Base-by-base conservation (phyloP, 2,888 invertebrate species). In the Agonopterix arenella region DNA sequence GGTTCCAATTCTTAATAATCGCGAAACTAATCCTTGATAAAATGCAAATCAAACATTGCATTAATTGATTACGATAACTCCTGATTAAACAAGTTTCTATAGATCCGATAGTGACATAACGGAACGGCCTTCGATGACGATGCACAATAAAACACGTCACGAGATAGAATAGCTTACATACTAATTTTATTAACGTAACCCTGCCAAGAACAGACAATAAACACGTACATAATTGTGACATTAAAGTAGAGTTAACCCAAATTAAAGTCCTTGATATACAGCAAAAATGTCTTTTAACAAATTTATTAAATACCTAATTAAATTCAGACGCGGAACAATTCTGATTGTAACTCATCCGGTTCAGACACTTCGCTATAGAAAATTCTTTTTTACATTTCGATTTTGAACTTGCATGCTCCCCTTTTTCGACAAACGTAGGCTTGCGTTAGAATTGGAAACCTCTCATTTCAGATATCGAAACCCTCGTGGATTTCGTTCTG, bases 391-490 rank as follows among this genome's bases (percentile, higher is more conserved):
- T 28, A 28, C 1, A 28, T 28, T 28, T 28, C 5, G 28, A 28
- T 28, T 28, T 28, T 28, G 28, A 28, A 28, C 28, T 28, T 28
- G 28, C 28, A 28, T 28, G 28, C 28, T 28, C 5, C 28, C 18
- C 28, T 28, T 28, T n/a, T 40, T 40, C 40, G 10, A 9, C 9
- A 40, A 40, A n/a, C 40, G 40, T 80, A 79, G 80, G 80, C 67
- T 70, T 74, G 72, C 84, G 85, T 86, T 80, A 88, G 88, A 82
- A 84, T 84, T 85, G 88, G 88, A 84, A 84, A 84, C 84, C 81
- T 89, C 84, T 88, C 76, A 71, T 89, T 89, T 85, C 89, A 89
- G 89, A 89, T 88, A 81, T 79, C 75, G 82, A 80, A 77, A 76
- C 75, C 80, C 81, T 80, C 28, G 76, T 73, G 83, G 80, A 80